These are phyloP conservation scores for Butastur rufipennis DNA, from an alignment of 2,113 vertebrate genomes.

Conservation along the genomic window DNA sequence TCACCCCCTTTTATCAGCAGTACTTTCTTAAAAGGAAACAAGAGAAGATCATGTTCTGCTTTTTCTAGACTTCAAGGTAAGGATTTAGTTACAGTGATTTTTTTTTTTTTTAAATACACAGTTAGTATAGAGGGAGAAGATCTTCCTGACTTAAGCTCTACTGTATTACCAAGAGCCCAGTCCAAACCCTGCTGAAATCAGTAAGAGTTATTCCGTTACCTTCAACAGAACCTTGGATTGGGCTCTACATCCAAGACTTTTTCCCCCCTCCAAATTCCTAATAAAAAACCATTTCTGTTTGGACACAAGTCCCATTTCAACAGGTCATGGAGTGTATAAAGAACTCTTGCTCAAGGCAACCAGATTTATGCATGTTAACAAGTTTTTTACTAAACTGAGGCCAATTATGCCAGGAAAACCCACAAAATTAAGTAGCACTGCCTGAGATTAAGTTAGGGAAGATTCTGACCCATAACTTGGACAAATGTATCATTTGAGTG, in stretches of 20 bases:
- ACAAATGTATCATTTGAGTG: not conserved
- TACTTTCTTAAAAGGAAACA: constrained; percentile 19
- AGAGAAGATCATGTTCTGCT: constrained; percentile 39
- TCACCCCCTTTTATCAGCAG: not conserved
- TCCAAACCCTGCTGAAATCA: not conserved
- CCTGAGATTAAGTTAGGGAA: not conserved
- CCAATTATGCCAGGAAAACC: not conserved
- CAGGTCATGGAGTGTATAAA: not conserved
- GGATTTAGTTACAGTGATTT: not conserved
- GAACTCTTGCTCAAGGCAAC: not conserved
- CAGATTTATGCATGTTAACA: not conserved
- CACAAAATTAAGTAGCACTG: not conserved
- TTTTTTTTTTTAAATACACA: not conserved
- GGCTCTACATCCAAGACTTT: not conserved
- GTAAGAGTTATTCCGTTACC: not conserved
- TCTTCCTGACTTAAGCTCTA: not conserved
- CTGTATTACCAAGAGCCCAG: not conserved
- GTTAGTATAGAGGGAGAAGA: not conserved
- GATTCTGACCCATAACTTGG: not conserved
- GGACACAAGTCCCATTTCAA: not conserved
- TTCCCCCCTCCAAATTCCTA: not conserved
- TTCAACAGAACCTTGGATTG: not conserved
- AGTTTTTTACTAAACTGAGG: not conserved
- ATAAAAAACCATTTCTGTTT: not conserved
- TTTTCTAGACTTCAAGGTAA: not conserved